phyloP scores from a whole-genome alignment of 2,888 invertebrate species.

The Patella caerulea region DNA sequence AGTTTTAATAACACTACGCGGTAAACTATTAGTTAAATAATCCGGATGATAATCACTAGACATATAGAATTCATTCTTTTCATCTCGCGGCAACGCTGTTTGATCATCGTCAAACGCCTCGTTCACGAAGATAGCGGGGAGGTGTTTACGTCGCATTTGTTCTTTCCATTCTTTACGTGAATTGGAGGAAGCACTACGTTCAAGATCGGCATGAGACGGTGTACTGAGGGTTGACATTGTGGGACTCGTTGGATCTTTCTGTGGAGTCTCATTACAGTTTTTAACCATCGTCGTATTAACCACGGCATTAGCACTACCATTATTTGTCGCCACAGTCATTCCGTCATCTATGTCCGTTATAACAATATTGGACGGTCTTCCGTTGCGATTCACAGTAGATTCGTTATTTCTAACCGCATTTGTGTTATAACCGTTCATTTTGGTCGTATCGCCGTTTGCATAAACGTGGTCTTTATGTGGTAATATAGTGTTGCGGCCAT shows the following conservation, averaged over 20 bases:
- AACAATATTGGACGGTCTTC: conserved; percentile 16
- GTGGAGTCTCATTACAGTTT: conserved; percentile 5
- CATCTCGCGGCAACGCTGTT: conserved; percentile 7
- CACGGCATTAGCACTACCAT: conserved; percentile 17
- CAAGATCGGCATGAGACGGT: conserved; percentile 33
- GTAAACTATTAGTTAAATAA: conserved; percentile 31
- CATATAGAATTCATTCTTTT: conserved; percentile 44
- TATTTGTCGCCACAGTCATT: conserved; percentile 30
- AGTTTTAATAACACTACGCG: conserved; percentile 8
- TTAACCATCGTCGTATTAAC: not conserved
- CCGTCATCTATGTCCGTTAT: conserved; percentile 38
- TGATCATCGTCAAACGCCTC: conserved; percentile 47
- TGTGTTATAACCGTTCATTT: conserved; percentile 18
- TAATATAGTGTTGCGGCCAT: conserved; percentile 12
- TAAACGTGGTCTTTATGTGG: conserved; percentile 7
- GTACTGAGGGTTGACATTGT: conserved; percentile 22
- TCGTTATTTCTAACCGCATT: conserved; percentile 13
- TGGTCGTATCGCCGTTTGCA: conserved; percentile 15
- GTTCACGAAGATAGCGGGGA: conserved; percentile 58
- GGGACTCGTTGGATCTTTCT: conserved; percentile 18
- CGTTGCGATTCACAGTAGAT: conserved; percentile 22
- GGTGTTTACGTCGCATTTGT: conserved; percentile 57
- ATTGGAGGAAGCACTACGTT: conserved; percentile 40
- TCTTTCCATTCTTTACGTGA: conserved; percentile 56
- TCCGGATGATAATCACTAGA: conserved; percentile 55